Base-by-base conservation (phyloP, 2,888 invertebrate genomes). In the Hirtodrosophila cameraria region DNA sequence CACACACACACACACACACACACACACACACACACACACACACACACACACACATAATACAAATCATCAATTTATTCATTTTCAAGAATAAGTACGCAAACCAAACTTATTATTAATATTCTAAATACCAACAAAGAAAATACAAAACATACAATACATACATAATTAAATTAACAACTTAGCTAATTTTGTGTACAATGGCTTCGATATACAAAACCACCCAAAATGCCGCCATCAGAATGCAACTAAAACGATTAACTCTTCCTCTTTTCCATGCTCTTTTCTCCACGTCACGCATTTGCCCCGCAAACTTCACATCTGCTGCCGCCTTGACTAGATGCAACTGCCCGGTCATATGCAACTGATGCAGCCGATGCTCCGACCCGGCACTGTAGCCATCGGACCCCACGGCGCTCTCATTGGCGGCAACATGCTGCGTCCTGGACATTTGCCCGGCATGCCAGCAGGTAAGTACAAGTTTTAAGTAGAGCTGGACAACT, bases 341-440 rank as follows among this genome's bases (percentile, higher is more conserved):
- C 89, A 82, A 48, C 67, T 91, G 63, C 90, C 90, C 31, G 87
- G 88, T 25, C 88, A 88, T 67, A 88, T 91, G 90, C 90, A 89
- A 74, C 75, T 91, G 54, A 87, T 91, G 82, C 91, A 90, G 59
- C 91, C 90, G 13, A 88, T 91, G 84, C 84, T 91, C 79, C 82
- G 91, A 50, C 90, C 90, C 45, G 67, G 72, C 41, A 75, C 90
- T 12, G 89, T 91, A 82, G 87, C 90, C 58, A 81, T 91, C 31
- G 90, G 90, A 58, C 91, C 90, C 12, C 90, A 90, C 61, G 90
- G 89, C 6, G 65, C 87, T 2, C 75, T 91, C 23, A 88, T 91
- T 42, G 88, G 90, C 13, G 87, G 90, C 30, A 91, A 90, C 76
- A 89, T 91, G 88, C 61, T 91, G 65, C 87, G 90, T 36, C 87